Evolutionary conservation across 2,113 vertebrate species (phyloP), one percentile per base, ranked within the genome.

Genomic region (Cavia aperea): DNA sequence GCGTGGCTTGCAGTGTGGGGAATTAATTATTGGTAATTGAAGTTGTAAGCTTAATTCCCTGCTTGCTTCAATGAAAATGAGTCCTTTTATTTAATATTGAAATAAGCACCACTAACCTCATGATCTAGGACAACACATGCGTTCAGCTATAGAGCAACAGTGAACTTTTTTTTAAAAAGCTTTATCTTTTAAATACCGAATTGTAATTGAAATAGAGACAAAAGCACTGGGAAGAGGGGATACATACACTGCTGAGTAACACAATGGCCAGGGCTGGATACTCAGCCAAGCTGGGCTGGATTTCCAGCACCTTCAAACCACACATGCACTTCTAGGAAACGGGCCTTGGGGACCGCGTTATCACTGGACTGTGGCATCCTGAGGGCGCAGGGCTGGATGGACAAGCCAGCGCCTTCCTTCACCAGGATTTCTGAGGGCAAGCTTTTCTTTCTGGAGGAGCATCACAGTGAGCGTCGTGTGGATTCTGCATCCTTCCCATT

Each of bases 11-110:
- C 95, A 96, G 96, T 95, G 94, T 90, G 77, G 97, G 97, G 97
- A 98, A 97, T 98, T 98, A 97, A 97, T 97, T 97, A 97, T 97
- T 97, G 95, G 97, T 98, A 98, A 98, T 97, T 98, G 97, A 97
- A 97, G 96, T 97, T 97, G 96, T 97, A 97, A 97, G 97, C 96
- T 96, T 96, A 97, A 97, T 97, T 98, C 97, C 96, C 97, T 96
- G 91, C 93, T 93, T 96, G 89, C 89, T 96, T 96, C 90, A 96
- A 84, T 97, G 96, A 93, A 97, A 97, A 97, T 92, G 95, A 92
- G 96, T 65, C 81, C 92, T 96, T 97, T 97, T 97, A 97, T 97
- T 98, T 97, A 97, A 97, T 97, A 97, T 93, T 97, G 96, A 97
- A 97, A 97, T 36, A 97, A 96, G 91, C 82, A 96, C 86, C 95